Evolutionary conservation across 2,797 vertebrate genomes (phyloP).

Genomic region (Caiman crocodilus): DNA sequence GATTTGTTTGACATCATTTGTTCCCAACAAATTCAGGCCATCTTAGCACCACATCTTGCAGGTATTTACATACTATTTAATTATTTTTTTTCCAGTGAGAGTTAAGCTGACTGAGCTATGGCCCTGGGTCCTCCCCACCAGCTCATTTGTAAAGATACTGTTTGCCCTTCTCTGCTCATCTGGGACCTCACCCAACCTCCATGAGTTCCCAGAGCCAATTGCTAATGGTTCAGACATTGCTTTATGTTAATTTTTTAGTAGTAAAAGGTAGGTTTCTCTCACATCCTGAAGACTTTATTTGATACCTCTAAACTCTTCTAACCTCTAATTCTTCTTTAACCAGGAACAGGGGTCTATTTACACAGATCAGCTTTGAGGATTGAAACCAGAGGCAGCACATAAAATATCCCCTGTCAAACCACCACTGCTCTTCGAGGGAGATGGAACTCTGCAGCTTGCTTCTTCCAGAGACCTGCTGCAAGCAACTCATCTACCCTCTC

Average conservation of each 20-base stretch:
- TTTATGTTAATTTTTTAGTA: neutral
- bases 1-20: neutral
- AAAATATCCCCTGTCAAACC: neutral
- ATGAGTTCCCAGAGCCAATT: neutral
- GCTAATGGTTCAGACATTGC: neutral
- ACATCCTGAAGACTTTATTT: accelerated
- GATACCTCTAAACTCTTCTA: accelerated
- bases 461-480: neutral
- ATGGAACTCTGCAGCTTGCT: neutral
- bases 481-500: conserved; percentile 15
- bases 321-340: neutral
- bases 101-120: neutral
- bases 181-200: neutral
- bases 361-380: neutral
- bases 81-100: neutral
- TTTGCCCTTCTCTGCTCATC: neutral
- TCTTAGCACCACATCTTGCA: neutral
- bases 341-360: neutral
- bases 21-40: neutral
- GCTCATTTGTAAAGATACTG: too few relatives aligned
- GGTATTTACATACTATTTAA: neutral
- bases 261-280: neutral
- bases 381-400: neutral
- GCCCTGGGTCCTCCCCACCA: neutral
- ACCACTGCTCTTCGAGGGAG: neutral